Percentiles rank a stretch among this genome's conserved stretches.
Conservation (phyloP, 2,797 vertebrate species). For the Malurus splendens region DNA sequence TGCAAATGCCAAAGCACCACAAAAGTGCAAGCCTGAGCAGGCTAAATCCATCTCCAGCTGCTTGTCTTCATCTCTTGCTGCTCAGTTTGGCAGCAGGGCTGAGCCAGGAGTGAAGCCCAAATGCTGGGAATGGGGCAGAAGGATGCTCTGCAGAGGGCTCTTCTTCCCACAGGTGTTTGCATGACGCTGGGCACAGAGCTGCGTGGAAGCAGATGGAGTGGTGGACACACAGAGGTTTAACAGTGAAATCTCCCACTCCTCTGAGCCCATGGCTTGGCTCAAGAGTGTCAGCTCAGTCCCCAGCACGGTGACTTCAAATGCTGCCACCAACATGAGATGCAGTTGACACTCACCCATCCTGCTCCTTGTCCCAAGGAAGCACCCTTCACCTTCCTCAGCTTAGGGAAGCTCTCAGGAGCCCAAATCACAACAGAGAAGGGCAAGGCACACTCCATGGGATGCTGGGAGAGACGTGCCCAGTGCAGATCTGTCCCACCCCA, state of each 20-base stretch:
- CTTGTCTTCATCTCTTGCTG: neutral
- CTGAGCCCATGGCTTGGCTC: fast-evolving
- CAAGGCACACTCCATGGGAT: neutral
- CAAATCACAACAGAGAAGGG: neutral
- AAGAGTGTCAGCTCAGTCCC: neutral
- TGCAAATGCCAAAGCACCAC: neutral
- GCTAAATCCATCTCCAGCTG: neutral
- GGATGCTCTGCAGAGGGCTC: neutral
- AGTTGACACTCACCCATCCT: neutral
- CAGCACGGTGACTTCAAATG: neutral
- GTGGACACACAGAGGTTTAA: neutral
- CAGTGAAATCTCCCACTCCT: neutral
- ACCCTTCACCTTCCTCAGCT: neutral
- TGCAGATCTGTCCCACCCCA: neutral
- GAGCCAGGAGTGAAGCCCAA: neutral
- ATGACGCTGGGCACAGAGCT: neutral
- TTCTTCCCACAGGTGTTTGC: neutral
- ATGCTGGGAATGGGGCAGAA: neutral
- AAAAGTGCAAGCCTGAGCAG: neutral
- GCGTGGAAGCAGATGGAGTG: neutral
- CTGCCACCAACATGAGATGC: neutral
- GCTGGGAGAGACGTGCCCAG: fast-evolving
- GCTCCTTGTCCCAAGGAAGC: neutral
- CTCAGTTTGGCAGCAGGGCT: neutral
- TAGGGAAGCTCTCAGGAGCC: fast-evolving